phyloP scores from a whole-genome alignment of 2,113 vertebrate genomes.

The Eulacestoma nigropectus region DNA sequence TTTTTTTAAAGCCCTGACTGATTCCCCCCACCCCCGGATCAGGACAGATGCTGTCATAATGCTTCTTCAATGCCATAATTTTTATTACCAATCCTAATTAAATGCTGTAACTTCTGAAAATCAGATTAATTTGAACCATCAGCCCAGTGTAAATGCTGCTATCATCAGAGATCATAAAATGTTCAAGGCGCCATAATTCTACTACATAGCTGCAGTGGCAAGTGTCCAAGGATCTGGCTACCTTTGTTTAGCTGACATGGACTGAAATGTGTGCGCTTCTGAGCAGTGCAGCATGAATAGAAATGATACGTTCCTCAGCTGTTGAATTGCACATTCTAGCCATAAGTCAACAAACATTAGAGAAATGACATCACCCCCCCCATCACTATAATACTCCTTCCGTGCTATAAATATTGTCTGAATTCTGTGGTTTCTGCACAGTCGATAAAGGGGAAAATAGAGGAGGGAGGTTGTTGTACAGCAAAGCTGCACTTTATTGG shows the following conservation, averaged over 20 bases:
- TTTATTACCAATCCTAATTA: slow-evolving; percentile 13
- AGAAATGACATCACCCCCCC: neutral
- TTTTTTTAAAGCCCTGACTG: neutral
- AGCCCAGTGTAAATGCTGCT: neutral
- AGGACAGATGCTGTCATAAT: neutral
- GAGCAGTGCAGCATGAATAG: neutral
- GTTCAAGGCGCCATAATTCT: neutral
- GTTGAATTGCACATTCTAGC: neutral
- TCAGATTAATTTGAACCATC: slow-evolving; percentile 4
- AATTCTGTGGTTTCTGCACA: neutral
- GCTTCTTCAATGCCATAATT: neutral
- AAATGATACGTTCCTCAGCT: neutral
- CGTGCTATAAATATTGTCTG: neutral
- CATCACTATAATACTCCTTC: neutral
- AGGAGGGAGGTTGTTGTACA: neutral
- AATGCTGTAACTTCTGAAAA: neutral
- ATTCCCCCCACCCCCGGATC: neutral
- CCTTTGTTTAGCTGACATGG: neutral
- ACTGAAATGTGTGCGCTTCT: neutral
- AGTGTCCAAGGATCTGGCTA: neutral
- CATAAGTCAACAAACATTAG: neutral
- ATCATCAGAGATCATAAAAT: neutral
- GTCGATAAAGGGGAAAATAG: neutral
- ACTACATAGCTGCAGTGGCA: neutral
- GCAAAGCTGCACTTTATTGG: neutral